Evolutionary conservation across 2,888 invertebrate species (phyloP), one percentile per base, ranked within the genome.

Genomic region (Ctena decussata): DNA sequence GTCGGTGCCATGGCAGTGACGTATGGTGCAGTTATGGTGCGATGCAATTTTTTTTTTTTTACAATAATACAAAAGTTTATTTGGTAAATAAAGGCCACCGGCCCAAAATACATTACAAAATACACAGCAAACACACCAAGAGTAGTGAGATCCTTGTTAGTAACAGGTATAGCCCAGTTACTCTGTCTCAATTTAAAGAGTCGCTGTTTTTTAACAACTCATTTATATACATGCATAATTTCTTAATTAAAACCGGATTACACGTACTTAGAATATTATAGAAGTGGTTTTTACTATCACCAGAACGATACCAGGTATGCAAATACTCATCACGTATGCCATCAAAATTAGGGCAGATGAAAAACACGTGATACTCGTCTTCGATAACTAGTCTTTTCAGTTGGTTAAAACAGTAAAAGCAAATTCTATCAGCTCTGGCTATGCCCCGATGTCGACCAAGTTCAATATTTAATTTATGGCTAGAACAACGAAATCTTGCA

Each of bases 401-500:
- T 1, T 46, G 49, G n/a, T 44, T 44, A 24, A 53, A 39, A 53
- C 78, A 72, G 30, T 37, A 72, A 24, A 27, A 2, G 24, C 72
- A 79, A 35, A 57, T 57, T 72, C 78, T 12, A 24, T 72, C 41
- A 53, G 57, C 72, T 35, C 80, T 80, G 8, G 30, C 41, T n/a
- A 65, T 80, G 27, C 32, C 57, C 57, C 32, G 41, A 30, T 74
- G 65, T 15, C 80, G 65, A 46, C 80, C 80, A 35, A 44, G 15
- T 37, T 75, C 74, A 46, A 75, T 80, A 21, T 32, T 46, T 24
- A 80, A 32, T 37, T 80, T 74, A 24, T 74, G 74, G 41, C 69
- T 80, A 12, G 73, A 74, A 69, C 80, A 80, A 39, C 80, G 21
- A 49, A 80, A 80, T 24, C 74, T n/a, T 60, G 74, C 57, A 21